Base-by-base conservation (phyloP, 2,888 invertebrate genomes). In the Diaprepes abbreviatus region DNA sequence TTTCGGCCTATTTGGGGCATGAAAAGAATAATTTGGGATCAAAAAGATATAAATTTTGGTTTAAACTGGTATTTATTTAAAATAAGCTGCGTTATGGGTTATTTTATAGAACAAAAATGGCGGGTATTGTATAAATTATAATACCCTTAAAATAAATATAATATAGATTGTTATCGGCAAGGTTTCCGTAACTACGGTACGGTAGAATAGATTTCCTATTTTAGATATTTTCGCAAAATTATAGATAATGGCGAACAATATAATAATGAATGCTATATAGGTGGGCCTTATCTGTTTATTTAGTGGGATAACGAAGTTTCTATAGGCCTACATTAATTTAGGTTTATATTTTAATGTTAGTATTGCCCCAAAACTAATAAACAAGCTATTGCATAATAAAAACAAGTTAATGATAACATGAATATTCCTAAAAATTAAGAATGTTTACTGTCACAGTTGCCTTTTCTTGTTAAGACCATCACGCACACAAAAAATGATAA, bases 21-120 rank as follows among this genome's bases (percentile, higher is more conserved):
- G 54, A 65, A 57, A 21, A 14, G 17, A 43, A 65, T 65, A 65
- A 45, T 28, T 57, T 21, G 14, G 45, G 55, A 65, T 65, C 16
- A 48, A 16, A 24, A 21, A 16, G 48, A 35, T 45, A 57, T 65
- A 57, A 33, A 57, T 54, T 63, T 33, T n/a, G 10, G 17, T 40
- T 40, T 40, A 43, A 63, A 63, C 24, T 40, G 54, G 36, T 63
- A 52, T 38, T 52, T 63, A 50, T 10, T 50, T 50, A 17, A 35
- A 45, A 45, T 59, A 45, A 54, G 12, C 9, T 10, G 10, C 5
- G 7, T 12, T 38, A 40, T 35, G 38, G 21, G 38, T 9, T 19
- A 12, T 24, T 12, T 38, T 38, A 40, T 38, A 24, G 38, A 40
- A 10, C 19, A 28, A 12, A 40, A 31, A 10, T 31, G 33, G 33